Conservation (phyloP, 2,888 invertebrate genomes). For the Macrophya annulata region DNA sequence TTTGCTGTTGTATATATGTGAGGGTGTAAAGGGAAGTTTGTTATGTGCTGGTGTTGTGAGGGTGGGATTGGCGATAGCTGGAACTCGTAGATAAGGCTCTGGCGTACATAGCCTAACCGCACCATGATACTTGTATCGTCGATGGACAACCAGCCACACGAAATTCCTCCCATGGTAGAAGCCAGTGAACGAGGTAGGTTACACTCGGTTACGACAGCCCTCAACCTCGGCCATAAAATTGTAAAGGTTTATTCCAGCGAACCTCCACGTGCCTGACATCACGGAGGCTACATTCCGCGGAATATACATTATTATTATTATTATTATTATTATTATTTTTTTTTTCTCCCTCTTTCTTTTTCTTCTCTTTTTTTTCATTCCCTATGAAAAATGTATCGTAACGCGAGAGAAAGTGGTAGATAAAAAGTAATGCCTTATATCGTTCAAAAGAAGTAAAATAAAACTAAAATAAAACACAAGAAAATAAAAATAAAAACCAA, state of each 20-base stretch:
- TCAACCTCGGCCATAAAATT: constrained; percentile 34
- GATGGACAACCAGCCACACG: constrained; percentile 30
- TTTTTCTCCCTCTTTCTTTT: no score
- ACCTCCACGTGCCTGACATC: constrained; percentile 23
- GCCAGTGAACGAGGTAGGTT: constrained; percentile 37
- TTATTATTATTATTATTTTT: no score
- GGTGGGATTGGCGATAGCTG: constrained; percentile 42
- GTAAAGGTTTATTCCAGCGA: constrained; percentile 37
- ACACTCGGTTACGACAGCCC: constrained; percentile 25
- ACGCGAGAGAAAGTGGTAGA: neutral
- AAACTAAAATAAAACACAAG: neutral
- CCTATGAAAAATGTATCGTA: constrained; percentile 20
- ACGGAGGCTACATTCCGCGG: neutral
- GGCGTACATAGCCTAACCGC: constrained; percentile 5
- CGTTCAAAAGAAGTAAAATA: neutral
- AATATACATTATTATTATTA: constrained; percentile 21
- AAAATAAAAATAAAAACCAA: neutral
- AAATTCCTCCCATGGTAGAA: constrained; percentile 21
- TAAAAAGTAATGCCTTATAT: constrained; percentile 8
- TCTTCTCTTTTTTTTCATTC: neutral
- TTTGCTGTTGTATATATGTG: neutral
- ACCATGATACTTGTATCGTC: constrained; percentile 32
- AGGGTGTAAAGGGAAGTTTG: constrained; percentile 2
- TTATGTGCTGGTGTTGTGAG: neutral
- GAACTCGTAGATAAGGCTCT: constrained; percentile 49